Base-by-base conservation (phyloP, 2,888 invertebrate genomes). In the Drosophila demipolita region DNA sequence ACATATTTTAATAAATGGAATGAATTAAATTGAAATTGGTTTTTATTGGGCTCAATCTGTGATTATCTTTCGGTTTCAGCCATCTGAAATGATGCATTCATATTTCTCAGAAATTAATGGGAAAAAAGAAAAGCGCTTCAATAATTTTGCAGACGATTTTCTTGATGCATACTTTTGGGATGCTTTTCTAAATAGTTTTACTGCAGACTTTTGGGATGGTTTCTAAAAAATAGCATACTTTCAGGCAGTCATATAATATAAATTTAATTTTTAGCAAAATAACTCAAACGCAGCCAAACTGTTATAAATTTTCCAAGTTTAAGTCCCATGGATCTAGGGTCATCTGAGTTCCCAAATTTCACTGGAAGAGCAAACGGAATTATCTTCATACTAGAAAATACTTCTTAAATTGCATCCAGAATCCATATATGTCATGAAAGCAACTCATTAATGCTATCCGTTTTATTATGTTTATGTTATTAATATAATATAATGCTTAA, bases 1-100 rank as follows among this genome's bases (percentile, higher is more conserved):
- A 45, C 73, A 52, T 50, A 73, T 79, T 74, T 77, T 29, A 88
- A 82, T 82, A 87, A 89, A 90, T 29, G 45, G 40, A 74, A 82
- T 66, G 68, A 78, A 73, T 50, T 33, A 66, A 63, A 71, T 26
- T 50, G 0, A 29, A 29, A 35, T 9, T 6, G 32, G 45, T 35
- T 65, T 66, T 75, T 45, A 33, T 15, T 58, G 60, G 52, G 36
- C 11, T 15, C 15, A 15, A 20, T 23, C 32, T 6, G 6, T 11
- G 6, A 15, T 57, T 15, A 15, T 17, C 5, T 26, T 36, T 11
- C 9, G 53, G 4, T 36, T n/a, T 36, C 23, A 54, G 36, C 36
- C 2, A 36, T 17, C 0, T 17, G 1, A 36, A 53, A 17, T 23
- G 6, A 0, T 17, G 11, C 15, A 23, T 23, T 8, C 36, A 11